Evolutionary conservation across 2,888 invertebrate genomes (phyloP).

Genomic region (Polydrusus pterygomalis): DNA sequence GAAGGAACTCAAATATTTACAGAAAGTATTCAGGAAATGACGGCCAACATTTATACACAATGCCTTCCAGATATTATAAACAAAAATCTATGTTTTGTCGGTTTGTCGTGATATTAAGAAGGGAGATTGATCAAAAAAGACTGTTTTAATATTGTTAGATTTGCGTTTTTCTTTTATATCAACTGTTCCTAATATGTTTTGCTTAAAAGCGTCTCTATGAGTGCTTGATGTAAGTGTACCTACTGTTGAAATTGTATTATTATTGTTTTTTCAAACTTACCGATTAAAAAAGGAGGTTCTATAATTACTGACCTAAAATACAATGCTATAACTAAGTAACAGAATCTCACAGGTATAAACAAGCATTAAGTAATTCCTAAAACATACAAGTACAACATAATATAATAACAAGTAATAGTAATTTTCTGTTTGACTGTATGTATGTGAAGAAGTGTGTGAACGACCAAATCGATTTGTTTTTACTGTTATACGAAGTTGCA

Average conservation of each 20-base stretch:
- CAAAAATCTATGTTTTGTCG: background rate
- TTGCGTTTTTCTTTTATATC: slow-evolving; percentile 6
- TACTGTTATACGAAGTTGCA: slow-evolving; percentile 1
- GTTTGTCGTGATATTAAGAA: background rate
- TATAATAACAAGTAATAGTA: too few relatives aligned
- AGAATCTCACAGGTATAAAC: too few relatives aligned
- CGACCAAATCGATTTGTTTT: background rate
- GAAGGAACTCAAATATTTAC: background rate
- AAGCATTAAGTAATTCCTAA: too few relatives aligned
- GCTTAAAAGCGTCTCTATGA: background rate
- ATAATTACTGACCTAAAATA: too few relatives aligned
- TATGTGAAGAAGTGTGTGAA: background rate
- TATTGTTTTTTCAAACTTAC: too few relatives aligned
- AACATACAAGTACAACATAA: too few relatives aligned
- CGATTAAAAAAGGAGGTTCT: too few relatives aligned
- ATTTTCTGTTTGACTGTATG: background rate
- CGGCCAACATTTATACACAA: background rate
- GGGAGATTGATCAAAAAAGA: slow-evolving; percentile 35
- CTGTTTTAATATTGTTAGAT: slow-evolving; percentile 22
- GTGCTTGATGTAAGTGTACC: too few relatives aligned
- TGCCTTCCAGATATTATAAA: background rate
- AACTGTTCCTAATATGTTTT: slow-evolving; percentile 4
- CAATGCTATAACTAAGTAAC: too few relatives aligned
- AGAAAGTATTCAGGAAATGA: background rate
- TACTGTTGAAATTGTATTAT: too few relatives aligned